Percentiles rank a stretch among this genome's conserved stretches.
These are phyloP conservation scores for Ypsolopha sequella DNA, from an alignment of 2,888 invertebrate genomes.

Conservation along the genomic window DNA sequence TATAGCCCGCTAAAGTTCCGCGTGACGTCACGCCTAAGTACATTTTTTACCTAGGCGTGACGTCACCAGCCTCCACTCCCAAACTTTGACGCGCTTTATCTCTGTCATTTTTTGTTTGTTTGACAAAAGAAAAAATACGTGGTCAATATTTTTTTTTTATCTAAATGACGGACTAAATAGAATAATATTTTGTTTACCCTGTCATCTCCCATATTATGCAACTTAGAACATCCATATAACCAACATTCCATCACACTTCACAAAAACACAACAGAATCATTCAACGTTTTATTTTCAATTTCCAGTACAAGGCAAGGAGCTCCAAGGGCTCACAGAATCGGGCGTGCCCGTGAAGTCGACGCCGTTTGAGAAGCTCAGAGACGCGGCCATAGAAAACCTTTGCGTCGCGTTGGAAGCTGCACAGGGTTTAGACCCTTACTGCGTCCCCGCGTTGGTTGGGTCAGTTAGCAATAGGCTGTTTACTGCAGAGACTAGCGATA, in stretches of 20 bases:
- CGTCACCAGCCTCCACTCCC: too few species aligned
- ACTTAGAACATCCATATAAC: too few species aligned
- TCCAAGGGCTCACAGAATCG: slow-evolving; percentile 66
- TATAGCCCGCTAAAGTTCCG: too few species aligned
- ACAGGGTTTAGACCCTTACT: slow-evolving; percentile 88
- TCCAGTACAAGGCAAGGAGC: slow-evolving; percentile 75
- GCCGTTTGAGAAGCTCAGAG: slow-evolving; percentile 92
- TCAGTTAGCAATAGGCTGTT: slow-evolving; percentile 96
- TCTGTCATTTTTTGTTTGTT: too few species aligned
- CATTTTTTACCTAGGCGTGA: too few species aligned
- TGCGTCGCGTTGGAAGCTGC: slow-evolving; percentile 95
- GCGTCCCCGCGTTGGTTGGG: slow-evolving; percentile 95
- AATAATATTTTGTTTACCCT: neutral
- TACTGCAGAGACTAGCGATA: slow-evolving; percentile 90
- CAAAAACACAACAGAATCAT: neutral
- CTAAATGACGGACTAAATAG: too few species aligned
- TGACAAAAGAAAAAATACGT: too few species aligned
- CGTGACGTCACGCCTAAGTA: too few species aligned
- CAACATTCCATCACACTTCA: neutral
- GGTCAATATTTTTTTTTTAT: too few species aligned
- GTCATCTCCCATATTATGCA: neutral
- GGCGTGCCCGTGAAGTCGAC: slow-evolving; percentile 64
- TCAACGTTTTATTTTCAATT: neutral
- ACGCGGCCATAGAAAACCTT: slow-evolving; percentile 95
- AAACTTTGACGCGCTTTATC: too few species aligned